phyloP scores from a whole-genome alignment of 1,140 invertebrate genomes.

The Melipona quadrifasciata region DNA sequence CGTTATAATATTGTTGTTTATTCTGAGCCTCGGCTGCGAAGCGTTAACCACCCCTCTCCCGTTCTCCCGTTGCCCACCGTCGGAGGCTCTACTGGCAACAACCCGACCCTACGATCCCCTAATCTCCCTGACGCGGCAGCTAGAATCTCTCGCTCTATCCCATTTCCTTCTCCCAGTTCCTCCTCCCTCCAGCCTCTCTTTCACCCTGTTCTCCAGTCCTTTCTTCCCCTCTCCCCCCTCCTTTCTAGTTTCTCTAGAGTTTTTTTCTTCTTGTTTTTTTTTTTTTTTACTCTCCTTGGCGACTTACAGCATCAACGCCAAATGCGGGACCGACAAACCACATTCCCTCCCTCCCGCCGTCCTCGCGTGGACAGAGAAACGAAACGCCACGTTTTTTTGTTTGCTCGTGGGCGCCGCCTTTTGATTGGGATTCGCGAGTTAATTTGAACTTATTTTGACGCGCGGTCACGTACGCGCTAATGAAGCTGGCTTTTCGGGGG shows the following conservation, averaged over 20 bases:
- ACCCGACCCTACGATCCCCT: slow-evolving; percentile 69
- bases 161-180: slow-evolving; percentile 23
- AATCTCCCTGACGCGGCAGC: slow-evolving; percentile 76
- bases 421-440: slow-evolving; percentile 76
- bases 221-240: neutral
- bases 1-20: slow-evolving; percentile 82
- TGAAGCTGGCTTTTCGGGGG: slow-evolving; percentile 50
- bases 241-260: neutral
- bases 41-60: slow-evolving; percentile 73
- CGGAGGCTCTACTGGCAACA: slow-evolving; percentile 38
- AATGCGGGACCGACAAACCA: slow-evolving; percentile 54
- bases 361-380: slow-evolving; percentile 42
- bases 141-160: slow-evolving; percentile 61
- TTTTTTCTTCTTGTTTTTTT: neutral
- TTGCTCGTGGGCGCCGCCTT: slow-evolving; percentile 63
- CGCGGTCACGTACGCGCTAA: slow-evolving; percentile 73
- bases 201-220: neutral
- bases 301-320: slow-evolving; percentile 62
- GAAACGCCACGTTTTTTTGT: slow-evolving; percentile 54
- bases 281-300: slow-evolving; percentile 19
- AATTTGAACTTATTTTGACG: slow-evolving; percentile 77
- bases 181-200: neutral
- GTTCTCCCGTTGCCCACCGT: slow-evolving; percentile 33
- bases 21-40: slow-evolving; percentile 75
- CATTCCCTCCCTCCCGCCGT: slow-evolving; percentile 51